These are phyloP conservation scores for Actinia equina DNA, from an alignment of 64 coral and sea anemone species.

Conservation along the genomic window DNA sequence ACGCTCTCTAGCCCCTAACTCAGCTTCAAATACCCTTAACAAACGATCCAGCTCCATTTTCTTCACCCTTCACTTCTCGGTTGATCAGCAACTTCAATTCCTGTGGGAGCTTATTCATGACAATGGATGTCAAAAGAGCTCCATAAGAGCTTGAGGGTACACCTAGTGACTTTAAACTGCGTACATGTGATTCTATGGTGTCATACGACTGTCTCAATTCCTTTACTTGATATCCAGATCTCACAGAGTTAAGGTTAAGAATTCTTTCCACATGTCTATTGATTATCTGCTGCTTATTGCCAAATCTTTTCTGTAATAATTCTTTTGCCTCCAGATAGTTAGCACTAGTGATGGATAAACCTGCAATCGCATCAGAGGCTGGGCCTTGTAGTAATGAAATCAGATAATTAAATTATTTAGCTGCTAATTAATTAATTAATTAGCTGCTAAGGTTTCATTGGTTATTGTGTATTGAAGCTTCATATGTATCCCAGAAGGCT, in stretches of 20 bases:
- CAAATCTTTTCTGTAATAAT: slow-evolving; percentile 35
- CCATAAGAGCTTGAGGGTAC: slow-evolving; percentile 30
- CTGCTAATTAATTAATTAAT: too few species aligned
- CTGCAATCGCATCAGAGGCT: slow-evolving; percentile 41
- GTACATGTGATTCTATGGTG: slow-evolving; percentile 30
- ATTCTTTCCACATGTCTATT: slow-evolving; percentile 50
- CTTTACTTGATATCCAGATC: slow-evolving; percentile 12
- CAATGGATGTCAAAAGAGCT: background rate
- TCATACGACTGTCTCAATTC: slow-evolving; percentile 39
- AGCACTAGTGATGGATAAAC: slow-evolving; percentile 2
- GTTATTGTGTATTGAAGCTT: slow-evolving; percentile 55
- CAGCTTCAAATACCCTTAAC: slow-evolving; percentile 4
- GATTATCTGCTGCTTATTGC: slow-evolving; percentile 48
- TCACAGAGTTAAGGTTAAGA: slow-evolving; percentile 5
- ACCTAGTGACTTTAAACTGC: slow-evolving; percentile 31
- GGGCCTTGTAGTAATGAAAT: slow-evolving; percentile 26
- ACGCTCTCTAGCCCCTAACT: slow-evolving; percentile 43
- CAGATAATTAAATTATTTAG: slow-evolving; percentile 67
- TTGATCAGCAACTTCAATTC: slow-evolving; percentile 6
- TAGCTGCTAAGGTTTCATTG: background rate
- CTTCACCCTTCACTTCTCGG: slow-evolving; percentile 6
- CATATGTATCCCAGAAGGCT: slow-evolving; percentile 66
- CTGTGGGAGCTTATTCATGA: slow-evolving; percentile 31
- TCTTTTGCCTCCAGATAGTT: slow-evolving; percentile 39
- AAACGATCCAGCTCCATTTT: slow-evolving; percentile 18